A percentile compares a stretch with the other conserved stretches of the same genome.
Conservation (phyloP, 2,888 invertebrate genomes). For the Heteropelma amictum region DNA sequence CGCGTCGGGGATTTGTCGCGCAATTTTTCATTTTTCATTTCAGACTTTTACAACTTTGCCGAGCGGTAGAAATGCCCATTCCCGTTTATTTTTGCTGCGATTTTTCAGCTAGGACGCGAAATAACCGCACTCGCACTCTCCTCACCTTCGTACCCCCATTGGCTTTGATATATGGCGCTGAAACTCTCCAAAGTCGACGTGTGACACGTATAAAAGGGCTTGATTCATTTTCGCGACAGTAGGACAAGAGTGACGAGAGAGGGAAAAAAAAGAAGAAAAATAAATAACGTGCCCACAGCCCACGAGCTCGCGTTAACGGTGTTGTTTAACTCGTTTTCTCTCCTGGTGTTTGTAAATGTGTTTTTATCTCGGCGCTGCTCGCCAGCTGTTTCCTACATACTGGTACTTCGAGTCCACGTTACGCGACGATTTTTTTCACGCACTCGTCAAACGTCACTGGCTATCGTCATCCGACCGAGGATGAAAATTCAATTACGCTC, state of each 20-base stretch:
- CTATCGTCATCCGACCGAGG: too few species aligned
- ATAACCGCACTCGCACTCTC: too few species aligned
- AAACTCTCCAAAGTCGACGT: too few species aligned
- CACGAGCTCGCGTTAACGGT: constrained; percentile 63
- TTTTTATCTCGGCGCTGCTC: constrained; percentile 53
- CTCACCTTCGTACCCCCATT: too few species aligned
- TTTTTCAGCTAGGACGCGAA: too few species aligned
- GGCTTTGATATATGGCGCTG: too few species aligned
- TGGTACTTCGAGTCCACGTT: neutral
- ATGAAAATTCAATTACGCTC: neutral
- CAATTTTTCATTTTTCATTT: too few species aligned
- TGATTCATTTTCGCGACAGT: constrained; percentile 55
- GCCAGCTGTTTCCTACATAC: constrained; percentile 64
- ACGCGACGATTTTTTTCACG: neutral
- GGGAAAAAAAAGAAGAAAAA: neutral
- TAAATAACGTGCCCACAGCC: constrained; percentile 8
- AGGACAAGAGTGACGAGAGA: neutral
- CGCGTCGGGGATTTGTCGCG: too few species aligned
- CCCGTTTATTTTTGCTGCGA: too few species aligned
- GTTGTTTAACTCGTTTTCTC: constrained; percentile 56
- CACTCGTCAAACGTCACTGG: neutral
- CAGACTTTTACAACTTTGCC: too few species aligned
- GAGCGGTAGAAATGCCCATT: too few species aligned
- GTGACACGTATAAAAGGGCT: constrained; percentile 57
- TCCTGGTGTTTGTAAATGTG: neutral